Base-by-base conservation (phyloP, 2,113 vertebrate genomes). In the Alexandromys fortis region DNA sequence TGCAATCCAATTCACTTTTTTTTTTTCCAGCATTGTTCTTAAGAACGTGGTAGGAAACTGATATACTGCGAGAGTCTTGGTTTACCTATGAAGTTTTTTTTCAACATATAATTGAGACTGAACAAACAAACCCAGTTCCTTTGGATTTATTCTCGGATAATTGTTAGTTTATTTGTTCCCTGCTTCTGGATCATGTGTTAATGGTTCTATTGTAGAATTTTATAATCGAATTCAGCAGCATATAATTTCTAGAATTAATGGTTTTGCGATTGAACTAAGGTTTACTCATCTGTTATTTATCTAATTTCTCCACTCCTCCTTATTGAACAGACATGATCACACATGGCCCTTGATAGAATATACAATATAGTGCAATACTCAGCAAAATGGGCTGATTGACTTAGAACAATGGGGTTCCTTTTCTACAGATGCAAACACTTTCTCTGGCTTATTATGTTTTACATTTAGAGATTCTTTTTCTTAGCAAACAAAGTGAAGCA, bases 371-470 rank as follows among this genome's bases (percentile, higher is more conserved):
- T 86, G 68, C 77, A 52, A n/a, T 79, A 52, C 52, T 89, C 52
- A 82, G 68, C 26, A 82, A 83, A 92, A 24, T 78, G 42, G 78
- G 95, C 91, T 68, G 6, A 33, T 96, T n/a, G 79, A 65, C 58
- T 96, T 94, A 24, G 33, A 95, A 19, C 13, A 92, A 68, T 19
- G n/a, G 14, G 12, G 3, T 70, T 70, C 65, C n/a, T 19, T 78
- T 33, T 42, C 26, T 11, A 83, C 33, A 91, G 91, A 94, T 83
- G 38, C 9, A 78, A 47, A 55, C 10, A 76, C 42, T 75, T 77
- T 52, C 28, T 95, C 17, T 86, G 45, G 61, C 38, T 91, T 73
- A 42, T 86, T 90, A 63, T 90, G 22, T 63, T 92, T 89, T 83
- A 81, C 89, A 38, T 82, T 72, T 95, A 17, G 82, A 91, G 52